phyloP scores from a whole-genome alignment of 2,113 vertebrate species.

The Bettongia penicillata region DNA sequence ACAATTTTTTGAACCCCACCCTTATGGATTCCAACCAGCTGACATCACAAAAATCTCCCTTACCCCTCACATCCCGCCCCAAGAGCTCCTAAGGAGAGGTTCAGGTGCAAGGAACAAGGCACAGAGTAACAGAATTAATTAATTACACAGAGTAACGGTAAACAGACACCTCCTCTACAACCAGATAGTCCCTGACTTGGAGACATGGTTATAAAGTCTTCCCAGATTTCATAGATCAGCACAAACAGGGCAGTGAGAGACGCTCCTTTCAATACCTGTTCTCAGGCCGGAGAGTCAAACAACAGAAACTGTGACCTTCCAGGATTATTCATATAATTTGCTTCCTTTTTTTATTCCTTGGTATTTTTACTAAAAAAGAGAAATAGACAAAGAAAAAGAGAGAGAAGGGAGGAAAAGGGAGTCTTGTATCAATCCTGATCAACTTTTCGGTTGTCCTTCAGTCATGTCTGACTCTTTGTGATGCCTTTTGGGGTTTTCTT shows the following conservation, averaged over 20 bases:
- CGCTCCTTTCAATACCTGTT: background rate
- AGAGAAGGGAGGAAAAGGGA: background rate
- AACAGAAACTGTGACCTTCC: background rate
- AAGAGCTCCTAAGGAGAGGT: background rate
- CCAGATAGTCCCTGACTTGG: background rate
- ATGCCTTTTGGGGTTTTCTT: background rate
- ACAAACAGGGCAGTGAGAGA: background rate
- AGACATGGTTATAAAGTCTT: background rate
- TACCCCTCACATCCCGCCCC: background rate
- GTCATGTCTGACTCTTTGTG: background rate
- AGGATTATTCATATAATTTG: background rate
- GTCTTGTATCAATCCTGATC: background rate
- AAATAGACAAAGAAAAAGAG: background rate
- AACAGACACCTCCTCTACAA: background rate
- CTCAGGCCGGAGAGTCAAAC: background rate
- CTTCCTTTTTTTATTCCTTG: background rate
- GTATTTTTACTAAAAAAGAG: background rate
- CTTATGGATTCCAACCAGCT: background rate
- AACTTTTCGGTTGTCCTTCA: background rate
- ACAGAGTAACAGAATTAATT: background rate
- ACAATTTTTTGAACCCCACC: constrained; percentile 43
- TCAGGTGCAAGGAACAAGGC: background rate
- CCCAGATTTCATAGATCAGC: background rate
- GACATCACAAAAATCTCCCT: constrained; percentile 19
- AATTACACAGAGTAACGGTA: background rate